A percentile compares a stretch with the other conserved stretches of the same genome.
Evolutionary conservation across 1,140 invertebrate genomes (phyloP).

Genomic region (Trypoxylus dichotomus): DNA sequence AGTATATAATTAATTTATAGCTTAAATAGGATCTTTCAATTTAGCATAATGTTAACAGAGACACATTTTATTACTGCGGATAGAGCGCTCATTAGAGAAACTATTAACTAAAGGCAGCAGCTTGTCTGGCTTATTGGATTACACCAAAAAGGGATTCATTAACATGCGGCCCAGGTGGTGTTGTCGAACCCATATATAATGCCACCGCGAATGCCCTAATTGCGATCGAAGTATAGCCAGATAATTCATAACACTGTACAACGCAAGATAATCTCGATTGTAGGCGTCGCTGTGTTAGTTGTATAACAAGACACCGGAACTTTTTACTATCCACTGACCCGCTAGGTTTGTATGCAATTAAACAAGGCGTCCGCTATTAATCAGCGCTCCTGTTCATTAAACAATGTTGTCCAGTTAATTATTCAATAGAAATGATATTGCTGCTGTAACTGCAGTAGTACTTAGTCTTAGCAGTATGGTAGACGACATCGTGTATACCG

Average conservation of each 20-base stretch:
- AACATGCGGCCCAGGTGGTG: slow-evolving; percentile 11
- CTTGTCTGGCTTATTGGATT: neutral
- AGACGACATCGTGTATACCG: no score
- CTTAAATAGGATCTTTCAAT: neutral
- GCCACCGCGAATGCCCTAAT: neutral
- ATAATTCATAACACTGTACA: neutral
- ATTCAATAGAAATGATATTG: no score
- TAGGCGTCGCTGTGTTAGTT: neutral
- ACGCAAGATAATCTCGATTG: neutral
- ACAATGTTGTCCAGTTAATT: no score
- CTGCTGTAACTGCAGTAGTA: no score
- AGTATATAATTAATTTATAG: no score
- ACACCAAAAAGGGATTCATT: neutral
- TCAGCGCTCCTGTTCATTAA: no score
- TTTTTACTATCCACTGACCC: neutral
- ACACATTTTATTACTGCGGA: neutral
- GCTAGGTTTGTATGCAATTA: no score
- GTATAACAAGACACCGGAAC: neutral
- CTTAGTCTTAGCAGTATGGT: no score
- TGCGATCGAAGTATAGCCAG: slow-evolving; percentile 1
- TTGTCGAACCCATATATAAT: neutral
- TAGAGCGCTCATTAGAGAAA: neutral
- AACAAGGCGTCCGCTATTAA: no score
- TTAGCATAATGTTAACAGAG: neutral
- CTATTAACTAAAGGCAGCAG: neutral